Evolutionary conservation across 2,888 invertebrate species (phyloP).

Genomic region (Nasonia oneida): DNA sequence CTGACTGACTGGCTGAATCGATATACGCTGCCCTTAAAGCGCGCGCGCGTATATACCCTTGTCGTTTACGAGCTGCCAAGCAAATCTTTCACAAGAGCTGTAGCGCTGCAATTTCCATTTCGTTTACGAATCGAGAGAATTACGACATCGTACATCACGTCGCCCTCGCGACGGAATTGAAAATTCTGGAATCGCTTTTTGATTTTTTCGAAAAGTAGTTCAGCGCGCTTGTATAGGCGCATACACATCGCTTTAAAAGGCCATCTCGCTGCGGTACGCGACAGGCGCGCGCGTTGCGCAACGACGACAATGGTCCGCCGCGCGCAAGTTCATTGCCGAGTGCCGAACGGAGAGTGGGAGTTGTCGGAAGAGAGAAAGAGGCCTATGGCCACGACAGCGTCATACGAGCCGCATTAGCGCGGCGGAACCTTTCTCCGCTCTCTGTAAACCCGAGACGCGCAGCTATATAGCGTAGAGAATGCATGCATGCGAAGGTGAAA

Average conservation of each 20-base stretch:
- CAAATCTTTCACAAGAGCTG: conserved; percentile 6
- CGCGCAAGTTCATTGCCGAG: conserved; percentile 74
- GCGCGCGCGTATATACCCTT: too few relatives aligned
- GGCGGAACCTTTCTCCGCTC: background rate
- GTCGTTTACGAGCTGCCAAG: conserved; percentile 18
- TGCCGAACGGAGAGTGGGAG: conserved; percentile 37
- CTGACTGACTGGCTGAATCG: conserved; percentile 25
- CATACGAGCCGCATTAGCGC: conserved; percentile 30
- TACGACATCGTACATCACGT: conserved; percentile 1
- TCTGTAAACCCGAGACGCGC: conserved; percentile 28
- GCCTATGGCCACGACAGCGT: background rate
- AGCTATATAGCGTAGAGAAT: too few relatives aligned
- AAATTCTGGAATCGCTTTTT: background rate
- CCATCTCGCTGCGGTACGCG: background rate
- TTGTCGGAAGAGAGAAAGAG: background rate
- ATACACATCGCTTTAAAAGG: background rate
- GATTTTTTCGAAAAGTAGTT: background rate
- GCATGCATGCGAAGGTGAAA: conserved; percentile 48
- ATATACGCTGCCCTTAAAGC: background rate
- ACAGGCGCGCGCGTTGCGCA: background rate
- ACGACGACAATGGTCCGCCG: background rate
- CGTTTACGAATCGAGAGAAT: conserved; percentile 24
- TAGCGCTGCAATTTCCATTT: background rate
- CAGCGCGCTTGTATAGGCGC: background rate
- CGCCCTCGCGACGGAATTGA: background rate